These are phyloP conservation scores for Lymantria monacha DNA, from an alignment of 2,888 invertebrate species.

Conservation along the genomic window DNA sequence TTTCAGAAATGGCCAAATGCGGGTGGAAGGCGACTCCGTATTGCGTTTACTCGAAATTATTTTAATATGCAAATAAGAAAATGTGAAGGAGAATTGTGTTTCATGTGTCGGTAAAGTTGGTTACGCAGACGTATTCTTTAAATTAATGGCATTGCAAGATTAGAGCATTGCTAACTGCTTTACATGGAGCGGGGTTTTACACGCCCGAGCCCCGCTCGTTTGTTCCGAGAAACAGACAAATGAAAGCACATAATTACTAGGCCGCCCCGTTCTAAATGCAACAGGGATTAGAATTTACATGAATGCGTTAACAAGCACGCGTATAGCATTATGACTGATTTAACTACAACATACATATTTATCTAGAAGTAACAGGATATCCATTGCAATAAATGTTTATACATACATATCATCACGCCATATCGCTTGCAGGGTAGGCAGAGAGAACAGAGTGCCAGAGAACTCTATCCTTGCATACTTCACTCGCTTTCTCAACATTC, in stretches of 20 bases:
- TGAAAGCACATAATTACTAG: slow-evolving; percentile 82
- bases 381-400: too few relatives aligned
- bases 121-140: slow-evolving; percentile 81
- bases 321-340: slow-evolving; percentile 78
- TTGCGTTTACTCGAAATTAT: slow-evolving; percentile 81
- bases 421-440: too few relatives aligned
- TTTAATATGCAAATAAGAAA: slow-evolving; percentile 83
- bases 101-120: slow-evolving; percentile 74
- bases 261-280: slow-evolving; percentile 79
- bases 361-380: background rate
- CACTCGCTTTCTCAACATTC: too few relatives aligned
- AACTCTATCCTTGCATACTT: too few relatives aligned
- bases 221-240: slow-evolving; percentile 78
- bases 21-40: slow-evolving; percentile 73
- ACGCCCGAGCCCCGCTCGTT: slow-evolving; percentile 68
- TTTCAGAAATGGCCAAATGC: slow-evolving; percentile 42
- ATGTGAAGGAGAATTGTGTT: slow-evolving; percentile 80
- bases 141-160: slow-evolving; percentile 79
- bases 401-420: too few relatives aligned
- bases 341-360: slow-evolving; percentile 46
- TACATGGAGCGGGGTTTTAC: slow-evolving; percentile 76
- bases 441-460: too few relatives aligned
- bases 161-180: slow-evolving; percentile 81
- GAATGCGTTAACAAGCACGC: slow-evolving; percentile 74
- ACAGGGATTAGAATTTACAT: slow-evolving; percentile 80